phyloP scores from a whole-genome alignment of 2,113 vertebrate genomes.

The Heteronetta atricapilla region DNA sequence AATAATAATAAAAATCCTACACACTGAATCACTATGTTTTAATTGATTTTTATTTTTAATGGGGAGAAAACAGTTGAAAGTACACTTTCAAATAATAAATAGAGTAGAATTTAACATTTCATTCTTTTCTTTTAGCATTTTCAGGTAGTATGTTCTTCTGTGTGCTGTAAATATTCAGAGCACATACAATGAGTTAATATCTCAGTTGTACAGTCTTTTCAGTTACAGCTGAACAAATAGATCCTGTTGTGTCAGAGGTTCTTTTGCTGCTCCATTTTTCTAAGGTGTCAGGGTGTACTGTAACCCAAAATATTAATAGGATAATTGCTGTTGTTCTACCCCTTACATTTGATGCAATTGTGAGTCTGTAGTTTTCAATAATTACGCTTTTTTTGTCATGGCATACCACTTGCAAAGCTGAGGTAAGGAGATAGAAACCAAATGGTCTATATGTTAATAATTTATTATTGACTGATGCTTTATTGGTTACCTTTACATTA shows the following conservation, averaged over 20 bases:
- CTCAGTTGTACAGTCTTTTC: background rate
- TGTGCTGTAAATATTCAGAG: background rate
- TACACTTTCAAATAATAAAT: background rate
- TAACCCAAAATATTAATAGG: background rate
- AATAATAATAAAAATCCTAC: background rate
- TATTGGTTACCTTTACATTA: background rate
- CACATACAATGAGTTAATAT: background rate
- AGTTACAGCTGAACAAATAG: constrained; percentile 40
- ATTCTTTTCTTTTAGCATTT: background rate
- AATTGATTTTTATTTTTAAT: background rate
- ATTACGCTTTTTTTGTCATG: background rate
- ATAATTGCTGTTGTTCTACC: background rate
- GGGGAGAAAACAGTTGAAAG: background rate
- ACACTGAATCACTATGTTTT: background rate
- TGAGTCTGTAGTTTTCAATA: background rate
- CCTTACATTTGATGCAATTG: background rate
- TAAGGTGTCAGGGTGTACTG: background rate
- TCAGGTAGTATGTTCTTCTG: background rate
- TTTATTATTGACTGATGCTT: background rate
- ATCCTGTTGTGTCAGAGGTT: background rate
- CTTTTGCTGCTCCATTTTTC: background rate
- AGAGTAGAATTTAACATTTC: background rate
- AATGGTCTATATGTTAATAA: background rate
- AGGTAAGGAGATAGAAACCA: background rate
- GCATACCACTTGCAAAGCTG: background rate